Evolutionary conservation across 2,888 invertebrate species (phyloP).

Genomic region (Eudiplozoon nipponicum): DNA sequence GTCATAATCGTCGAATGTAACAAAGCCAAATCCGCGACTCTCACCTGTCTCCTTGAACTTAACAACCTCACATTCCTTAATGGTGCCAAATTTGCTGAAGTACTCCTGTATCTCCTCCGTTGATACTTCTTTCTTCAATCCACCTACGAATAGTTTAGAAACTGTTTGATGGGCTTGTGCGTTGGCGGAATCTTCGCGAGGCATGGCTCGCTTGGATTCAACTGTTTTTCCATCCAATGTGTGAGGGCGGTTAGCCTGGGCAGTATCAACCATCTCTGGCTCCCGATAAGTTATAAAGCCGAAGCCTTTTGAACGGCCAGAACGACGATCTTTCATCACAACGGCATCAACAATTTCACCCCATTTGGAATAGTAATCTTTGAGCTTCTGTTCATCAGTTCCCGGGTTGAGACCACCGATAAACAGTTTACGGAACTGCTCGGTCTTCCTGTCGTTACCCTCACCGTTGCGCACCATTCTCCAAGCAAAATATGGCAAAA

Average conservation of each 20-base stretch:
- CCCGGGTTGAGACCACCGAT: conserved; percentile 67
- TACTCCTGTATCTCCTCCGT: conserved; percentile 41
- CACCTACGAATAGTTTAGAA: conserved; percentile 70
- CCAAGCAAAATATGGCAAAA: too few relatives aligned
- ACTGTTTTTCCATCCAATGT: conserved; percentile 67
- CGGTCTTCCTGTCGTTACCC: too few relatives aligned
- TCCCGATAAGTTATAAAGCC: conserved; percentile 81
- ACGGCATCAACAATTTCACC: conserved; percentile 35
- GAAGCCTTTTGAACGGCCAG: conserved; percentile 43
- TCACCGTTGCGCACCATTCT: too few relatives aligned
- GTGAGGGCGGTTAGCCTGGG: conserved; percentile 48
- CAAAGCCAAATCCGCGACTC: conserved; percentile 71
- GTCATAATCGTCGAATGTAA: conserved; percentile 83
- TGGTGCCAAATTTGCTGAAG: conserved; percentile 38
- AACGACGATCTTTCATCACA: conserved; percentile 15
- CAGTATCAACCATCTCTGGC: conserved; percentile 72
- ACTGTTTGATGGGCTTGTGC: conserved; percentile 71
- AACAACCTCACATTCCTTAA: conserved; percentile 50
- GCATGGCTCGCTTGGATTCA: conserved; percentile 80
- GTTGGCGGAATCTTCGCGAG: conserved; percentile 42
- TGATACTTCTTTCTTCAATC: conserved; percentile 58
- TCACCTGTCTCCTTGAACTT: conserved; percentile 68
- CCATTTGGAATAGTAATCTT: conserved; percentile 69
- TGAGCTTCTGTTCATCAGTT: conserved; percentile 56
- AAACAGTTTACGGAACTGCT: conserved; percentile 45